These are phyloP conservation scores for Danio kyathit DNA, from an alignment of 2,797 vertebrate species.

Conservation along the genomic window DNA sequence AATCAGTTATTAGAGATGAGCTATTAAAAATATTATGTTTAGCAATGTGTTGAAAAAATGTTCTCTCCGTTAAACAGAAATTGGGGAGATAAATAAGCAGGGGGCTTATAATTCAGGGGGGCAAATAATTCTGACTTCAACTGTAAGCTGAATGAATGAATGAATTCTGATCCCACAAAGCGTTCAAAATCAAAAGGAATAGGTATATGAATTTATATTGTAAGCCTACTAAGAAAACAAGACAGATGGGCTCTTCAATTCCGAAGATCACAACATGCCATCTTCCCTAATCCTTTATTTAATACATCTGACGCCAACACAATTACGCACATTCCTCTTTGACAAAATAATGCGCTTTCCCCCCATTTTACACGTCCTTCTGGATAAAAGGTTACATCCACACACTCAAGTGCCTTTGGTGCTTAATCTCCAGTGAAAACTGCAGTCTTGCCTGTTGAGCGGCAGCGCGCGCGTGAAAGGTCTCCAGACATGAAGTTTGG, in stretches of 20 bases:
- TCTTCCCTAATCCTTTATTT: constrained; percentile 6
- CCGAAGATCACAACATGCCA: background rate
- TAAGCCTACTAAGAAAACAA: background rate
- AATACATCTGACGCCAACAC: background rate
- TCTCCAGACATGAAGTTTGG: constrained; percentile 15
- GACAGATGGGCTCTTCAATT: constrained; percentile 9
- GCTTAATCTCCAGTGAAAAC: background rate
- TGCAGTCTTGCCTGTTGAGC: background rate
- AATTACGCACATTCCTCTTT: constrained; percentile 6
- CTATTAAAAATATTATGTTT: no score
- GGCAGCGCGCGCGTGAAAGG: background rate
- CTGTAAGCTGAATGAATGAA: no score
- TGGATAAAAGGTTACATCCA: background rate
- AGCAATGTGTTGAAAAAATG: no score
- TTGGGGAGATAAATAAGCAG: no score
- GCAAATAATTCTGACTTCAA: no score
- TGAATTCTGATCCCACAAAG: background rate
- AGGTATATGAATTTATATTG: background rate
- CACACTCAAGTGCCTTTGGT: background rate
- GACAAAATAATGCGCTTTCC: background rate
- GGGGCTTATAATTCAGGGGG: no score
- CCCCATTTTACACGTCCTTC: background rate
- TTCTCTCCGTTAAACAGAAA: no score
- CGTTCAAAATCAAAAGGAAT: background rate
- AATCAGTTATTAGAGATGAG: no score